Conservation (phyloP, 2,888 invertebrate genomes). For the Clepsis dumicolana region DNA sequence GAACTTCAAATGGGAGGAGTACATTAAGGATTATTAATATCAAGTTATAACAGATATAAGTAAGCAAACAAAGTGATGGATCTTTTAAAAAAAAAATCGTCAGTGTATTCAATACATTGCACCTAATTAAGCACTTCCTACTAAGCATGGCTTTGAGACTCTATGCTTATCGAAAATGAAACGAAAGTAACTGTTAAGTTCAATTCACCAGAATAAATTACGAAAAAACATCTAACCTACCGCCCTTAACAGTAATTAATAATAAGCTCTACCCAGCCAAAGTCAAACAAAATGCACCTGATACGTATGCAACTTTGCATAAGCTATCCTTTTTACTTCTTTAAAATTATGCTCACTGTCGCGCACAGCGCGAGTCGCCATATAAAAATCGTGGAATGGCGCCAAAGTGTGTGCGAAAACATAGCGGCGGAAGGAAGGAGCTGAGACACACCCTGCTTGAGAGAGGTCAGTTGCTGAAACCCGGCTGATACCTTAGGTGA, state of each 20-base stretch:
- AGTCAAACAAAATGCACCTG: conserved; percentile 8
- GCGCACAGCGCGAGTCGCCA: too few species aligned
- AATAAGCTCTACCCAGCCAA: neutral
- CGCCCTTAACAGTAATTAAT: neutral
- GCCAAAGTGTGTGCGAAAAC: too few species aligned
- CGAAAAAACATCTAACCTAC: neutral
- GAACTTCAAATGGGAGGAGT: too few species aligned
- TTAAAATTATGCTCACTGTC: too few species aligned
- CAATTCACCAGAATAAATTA: neutral
- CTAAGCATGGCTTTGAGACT: neutral
- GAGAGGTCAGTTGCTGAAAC: too few species aligned
- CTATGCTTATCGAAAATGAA: neutral
- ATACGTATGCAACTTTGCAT: conserved; percentile 22
- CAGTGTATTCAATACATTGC: neutral
- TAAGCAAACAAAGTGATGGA: too few species aligned
- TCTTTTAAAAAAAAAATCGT: neutral
- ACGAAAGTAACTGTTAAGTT: neutral
- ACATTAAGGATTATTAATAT: too few species aligned
- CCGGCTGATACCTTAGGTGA: too few species aligned
- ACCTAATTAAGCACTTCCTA: neutral
- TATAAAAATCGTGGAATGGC: too few species aligned
- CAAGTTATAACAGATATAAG: too few species aligned
- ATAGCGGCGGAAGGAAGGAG: too few species aligned
- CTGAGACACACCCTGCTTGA: too few species aligned
- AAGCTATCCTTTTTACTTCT: conserved; percentile 21